Evolutionary conservation across 2,113 vertebrate genomes (phyloP).

Genomic region (Mormyrus lacerda): DNA sequence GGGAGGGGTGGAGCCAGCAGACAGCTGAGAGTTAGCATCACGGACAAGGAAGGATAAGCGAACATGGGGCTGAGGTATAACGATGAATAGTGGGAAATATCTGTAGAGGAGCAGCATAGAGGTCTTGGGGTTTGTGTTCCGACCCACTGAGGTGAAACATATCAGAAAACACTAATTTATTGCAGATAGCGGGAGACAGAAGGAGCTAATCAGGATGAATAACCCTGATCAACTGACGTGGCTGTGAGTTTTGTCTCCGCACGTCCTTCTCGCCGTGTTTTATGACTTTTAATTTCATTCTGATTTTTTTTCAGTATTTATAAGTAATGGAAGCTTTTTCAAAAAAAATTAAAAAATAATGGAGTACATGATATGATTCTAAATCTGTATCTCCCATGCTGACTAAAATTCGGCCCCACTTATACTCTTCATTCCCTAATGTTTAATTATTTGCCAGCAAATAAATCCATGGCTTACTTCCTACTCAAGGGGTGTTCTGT

Average conservation of each 20-base stretch:
- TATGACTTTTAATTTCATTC: background rate
- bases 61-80: background rate
- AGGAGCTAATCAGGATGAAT: background rate
- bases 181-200: background rate
- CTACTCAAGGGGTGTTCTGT: background rate
- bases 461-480: background rate
- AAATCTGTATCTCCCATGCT: background rate
- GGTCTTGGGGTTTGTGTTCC: background rate
- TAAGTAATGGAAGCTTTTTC: background rate
- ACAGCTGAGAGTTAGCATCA: background rate
- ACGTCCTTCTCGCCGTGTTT: background rate
- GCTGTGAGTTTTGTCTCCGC: background rate
- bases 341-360: background rate
- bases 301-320: background rate
- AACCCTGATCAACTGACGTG: background rate
- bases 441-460: slow-evolving; percentile 1
- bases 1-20: background rate
- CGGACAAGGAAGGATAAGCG: background rate
- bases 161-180: background rate
- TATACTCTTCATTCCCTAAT: background rate
- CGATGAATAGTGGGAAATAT: background rate
- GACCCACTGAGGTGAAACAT: background rate
- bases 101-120: background rate
- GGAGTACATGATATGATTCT: background rate
- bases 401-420: background rate